Conservation (phyloP, 2,797 vertebrate species). For the Coccyzus lansbergi region DNA sequence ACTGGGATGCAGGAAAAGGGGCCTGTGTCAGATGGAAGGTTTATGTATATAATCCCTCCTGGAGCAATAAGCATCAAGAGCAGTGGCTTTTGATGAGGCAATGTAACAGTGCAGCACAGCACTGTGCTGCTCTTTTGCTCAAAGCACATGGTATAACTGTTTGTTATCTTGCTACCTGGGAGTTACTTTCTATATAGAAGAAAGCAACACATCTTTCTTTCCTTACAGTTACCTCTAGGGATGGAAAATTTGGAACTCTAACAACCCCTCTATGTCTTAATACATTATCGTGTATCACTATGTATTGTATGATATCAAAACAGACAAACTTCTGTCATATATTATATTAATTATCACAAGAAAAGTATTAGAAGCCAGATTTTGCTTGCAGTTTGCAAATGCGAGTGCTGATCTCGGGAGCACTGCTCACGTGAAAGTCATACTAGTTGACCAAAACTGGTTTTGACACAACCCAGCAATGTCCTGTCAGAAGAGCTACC, state of each 20-base stretch:
- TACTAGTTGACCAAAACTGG: not conserved
- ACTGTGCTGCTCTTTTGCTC: not conserved
- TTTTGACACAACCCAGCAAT: not conserved
- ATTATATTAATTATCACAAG: not conserved
- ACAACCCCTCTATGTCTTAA: not conserved
- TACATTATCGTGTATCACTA: not conserved
- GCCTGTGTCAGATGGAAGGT: not conserved
- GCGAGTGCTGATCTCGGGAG: not conserved
- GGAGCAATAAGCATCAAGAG: not conserved
- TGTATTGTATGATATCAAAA: not conserved
- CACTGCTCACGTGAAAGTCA: not conserved
- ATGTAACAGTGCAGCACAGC: not conserved
- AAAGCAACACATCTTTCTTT: not conserved
- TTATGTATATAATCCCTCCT: not conserved
- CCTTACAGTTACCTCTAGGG: not conserved
- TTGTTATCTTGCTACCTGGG: not conserved
- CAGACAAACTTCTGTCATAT: not conserved
- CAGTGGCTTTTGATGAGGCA: not conserved
- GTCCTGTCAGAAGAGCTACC: not conserved
- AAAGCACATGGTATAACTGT: not conserved
- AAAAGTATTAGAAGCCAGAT: not conserved
- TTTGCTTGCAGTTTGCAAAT: not conserved
- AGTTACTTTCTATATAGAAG: not conserved
- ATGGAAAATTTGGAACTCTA: not conserved
- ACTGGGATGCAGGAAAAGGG: not conserved